Evolutionary conservation across 1,140 invertebrate species (phyloP), one percentile per base, ranked within the genome.

Genomic region (Luehdorfia chinensis): DNA sequence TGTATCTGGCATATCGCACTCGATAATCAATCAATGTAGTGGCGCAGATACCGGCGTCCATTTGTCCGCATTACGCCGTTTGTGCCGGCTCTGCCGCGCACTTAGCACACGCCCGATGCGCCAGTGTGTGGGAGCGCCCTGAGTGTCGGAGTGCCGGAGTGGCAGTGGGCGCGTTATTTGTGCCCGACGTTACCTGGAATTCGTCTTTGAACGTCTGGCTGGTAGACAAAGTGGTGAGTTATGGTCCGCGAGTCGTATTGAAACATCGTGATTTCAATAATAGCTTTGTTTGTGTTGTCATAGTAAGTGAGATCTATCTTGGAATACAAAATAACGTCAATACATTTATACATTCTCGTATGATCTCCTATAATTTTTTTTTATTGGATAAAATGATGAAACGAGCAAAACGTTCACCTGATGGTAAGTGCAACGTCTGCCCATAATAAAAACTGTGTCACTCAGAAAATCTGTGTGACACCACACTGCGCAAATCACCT

Each of bases 11-110:
- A 31, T 55, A 62, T 66, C 66, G 60, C 61, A 59, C 61, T 61
- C 53, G 61, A 71, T 71, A 65, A 67, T 71, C 66, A 66, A 67
- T 71, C 61, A 63, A 51, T 65, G 50, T 59, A 53, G 50, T 53
- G 45, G 44, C 13, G 37, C 44, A 44, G 51, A 50, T 46, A 47
- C 12, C 4, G 12, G 12, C 28, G 13, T 33, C 31, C 31, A 33
- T 33, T 33, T 33, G 31, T 33, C 14, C 31, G 31, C 14, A 16
- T 33, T 33, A 33, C 31, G 31, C 16, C 31, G 31, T 33, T 33
- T 33, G 31, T 33, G 31, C 31, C 13, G n/a, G n/a, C n/a, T 33
- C 31, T 33, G 31, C 31, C 31, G 31, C n/a, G 31, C 31, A 33
- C 31, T 33, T 33, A 33, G 31, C n/a, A n/a, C n/a, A n/a, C n/a